phyloP scores from a whole-genome alignment of 2,797 vertebrate genomes.

The Lindbergichthys nudifrons region DNA sequence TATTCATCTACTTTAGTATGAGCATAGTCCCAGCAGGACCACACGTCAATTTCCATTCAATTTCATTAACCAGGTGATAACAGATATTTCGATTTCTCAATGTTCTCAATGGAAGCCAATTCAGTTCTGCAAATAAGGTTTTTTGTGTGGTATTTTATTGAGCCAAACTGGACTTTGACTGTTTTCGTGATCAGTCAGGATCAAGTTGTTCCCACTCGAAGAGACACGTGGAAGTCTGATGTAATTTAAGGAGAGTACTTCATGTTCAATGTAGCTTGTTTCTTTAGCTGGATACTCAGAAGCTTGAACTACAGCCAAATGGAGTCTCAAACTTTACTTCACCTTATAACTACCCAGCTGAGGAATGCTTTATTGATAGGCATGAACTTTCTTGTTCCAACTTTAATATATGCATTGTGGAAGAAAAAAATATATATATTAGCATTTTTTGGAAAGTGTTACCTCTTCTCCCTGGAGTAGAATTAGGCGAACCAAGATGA shows the following conservation, averaged over 20 bases:
- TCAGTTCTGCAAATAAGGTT: neutral
- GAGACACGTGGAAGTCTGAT: accelerated
- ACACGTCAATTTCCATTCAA: neutral
- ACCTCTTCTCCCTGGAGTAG: constrained; percentile 97
- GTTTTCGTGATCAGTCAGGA: neutral
- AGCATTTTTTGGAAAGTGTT: constrained; percentile 39
- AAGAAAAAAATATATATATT: neutral
- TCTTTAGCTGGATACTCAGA: neutral
- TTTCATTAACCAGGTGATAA: neutral
- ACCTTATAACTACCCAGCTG: neutral
- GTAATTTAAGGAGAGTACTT: neutral
- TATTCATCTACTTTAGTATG: too few relatives aligned
- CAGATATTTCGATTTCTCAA: neutral
- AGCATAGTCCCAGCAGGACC: neutral
- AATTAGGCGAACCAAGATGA: constrained; percentile 94
- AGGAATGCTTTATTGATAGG: neutral
- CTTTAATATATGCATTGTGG: neutral
- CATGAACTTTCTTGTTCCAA: neutral
- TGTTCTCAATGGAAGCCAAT: neutral
- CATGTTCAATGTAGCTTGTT: neutral
- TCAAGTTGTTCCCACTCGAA: neutral
- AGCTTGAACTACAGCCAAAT: neutral
- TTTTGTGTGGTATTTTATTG: neutral
- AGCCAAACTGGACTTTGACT: neutral
- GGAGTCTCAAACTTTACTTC: neutral